These are phyloP conservation scores for Enteromius treurensis DNA, from an alignment of 2,797 vertebrate genomes.

Conservation along the genomic window DNA sequence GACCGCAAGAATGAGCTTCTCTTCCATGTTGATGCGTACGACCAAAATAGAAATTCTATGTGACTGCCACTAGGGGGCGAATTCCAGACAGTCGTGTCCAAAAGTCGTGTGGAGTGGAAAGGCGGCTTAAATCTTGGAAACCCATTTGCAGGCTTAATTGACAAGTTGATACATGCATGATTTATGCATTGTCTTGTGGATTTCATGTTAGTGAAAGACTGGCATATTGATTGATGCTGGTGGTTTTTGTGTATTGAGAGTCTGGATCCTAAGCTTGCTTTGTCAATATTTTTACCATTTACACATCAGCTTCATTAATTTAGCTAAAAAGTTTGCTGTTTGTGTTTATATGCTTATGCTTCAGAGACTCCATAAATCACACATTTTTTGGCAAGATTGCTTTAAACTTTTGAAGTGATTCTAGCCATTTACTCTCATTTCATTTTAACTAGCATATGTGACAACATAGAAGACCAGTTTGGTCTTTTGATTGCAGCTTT, in stretches of 20 bases:
- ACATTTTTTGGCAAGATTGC: background rate
- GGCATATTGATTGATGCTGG: conserved; percentile 63
- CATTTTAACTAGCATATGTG: background rate
- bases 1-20: too few species aligned
- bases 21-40: background rate
- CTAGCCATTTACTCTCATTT: background rate
- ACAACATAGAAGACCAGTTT: background rate
- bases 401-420: conserved; percentile 9
- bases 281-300: conserved; percentile 50
- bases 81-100: too few species aligned
- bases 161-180: conserved; percentile 51
- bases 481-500: background rate
- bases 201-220: conserved; percentile 64
- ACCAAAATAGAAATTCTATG: background rate
- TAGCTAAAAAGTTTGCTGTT: background rate
- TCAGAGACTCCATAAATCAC: background rate
- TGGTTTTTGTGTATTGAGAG: conserved; percentile 34
- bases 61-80: too few species aligned
- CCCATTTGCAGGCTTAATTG: conserved; percentile 49
- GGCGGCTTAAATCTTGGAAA: conserved; percentile 27
- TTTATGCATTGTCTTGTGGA: conserved; percentile 56
- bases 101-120: too few species aligned
- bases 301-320: conserved; percentile 42
- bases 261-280: conserved; percentile 51
- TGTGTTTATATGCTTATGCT: background rate